These are phyloP conservation scores for Drosophila arawakana DNA, from an alignment of 1,140 invertebrate genomes.

Conservation along the genomic window DNA sequence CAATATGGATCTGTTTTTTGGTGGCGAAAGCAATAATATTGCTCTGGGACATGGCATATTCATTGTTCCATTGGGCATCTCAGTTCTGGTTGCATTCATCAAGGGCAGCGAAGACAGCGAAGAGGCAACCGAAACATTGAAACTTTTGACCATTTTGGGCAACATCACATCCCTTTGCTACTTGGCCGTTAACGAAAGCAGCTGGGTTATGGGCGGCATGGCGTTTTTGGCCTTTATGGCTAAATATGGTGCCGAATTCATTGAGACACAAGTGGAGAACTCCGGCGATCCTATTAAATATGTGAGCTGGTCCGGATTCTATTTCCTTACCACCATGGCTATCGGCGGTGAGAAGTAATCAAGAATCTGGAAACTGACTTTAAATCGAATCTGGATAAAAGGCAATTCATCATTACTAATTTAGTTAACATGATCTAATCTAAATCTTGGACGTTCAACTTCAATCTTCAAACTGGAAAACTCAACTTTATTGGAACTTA, in stretches of 20 bases:
- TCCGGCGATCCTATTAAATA: conserved; percentile 37
- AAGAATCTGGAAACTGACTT: neutral
- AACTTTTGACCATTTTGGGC: conserved; percentile 66
- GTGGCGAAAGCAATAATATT: conserved; percentile 57
- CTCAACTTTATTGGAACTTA: too few species aligned
- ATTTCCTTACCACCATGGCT: conserved; percentile 33
- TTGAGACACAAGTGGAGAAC: conserved; percentile 25
- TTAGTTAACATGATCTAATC: too few species aligned
- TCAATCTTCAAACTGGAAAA: too few species aligned
- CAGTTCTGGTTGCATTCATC: conserved; percentile 18
- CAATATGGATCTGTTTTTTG: conserved; percentile 65
- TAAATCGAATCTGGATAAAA: neutral
- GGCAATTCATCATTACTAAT: too few species aligned
- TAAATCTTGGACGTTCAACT: too few species aligned
- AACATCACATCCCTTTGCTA: conserved; percentile 70
- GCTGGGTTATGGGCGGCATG: conserved; percentile 59
- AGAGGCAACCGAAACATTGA: conserved; percentile 44
- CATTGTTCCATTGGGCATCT: conserved; percentile 63
- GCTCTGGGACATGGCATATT: conserved; percentile 71
- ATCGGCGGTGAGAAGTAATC: conserved; percentile 24
- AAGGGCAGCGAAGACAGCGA: conserved; percentile 13
- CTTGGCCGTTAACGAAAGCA: conserved; percentile 69
- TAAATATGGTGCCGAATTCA: conserved; percentile 57
- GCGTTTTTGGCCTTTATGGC: conserved; percentile 68
- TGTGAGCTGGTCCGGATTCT: conserved; percentile 61